Evolutionary conservation across 1,140 invertebrate species (phyloP), one percentile per base, ranked within the genome.

Genomic region (Drosophila pachea): DNA sequence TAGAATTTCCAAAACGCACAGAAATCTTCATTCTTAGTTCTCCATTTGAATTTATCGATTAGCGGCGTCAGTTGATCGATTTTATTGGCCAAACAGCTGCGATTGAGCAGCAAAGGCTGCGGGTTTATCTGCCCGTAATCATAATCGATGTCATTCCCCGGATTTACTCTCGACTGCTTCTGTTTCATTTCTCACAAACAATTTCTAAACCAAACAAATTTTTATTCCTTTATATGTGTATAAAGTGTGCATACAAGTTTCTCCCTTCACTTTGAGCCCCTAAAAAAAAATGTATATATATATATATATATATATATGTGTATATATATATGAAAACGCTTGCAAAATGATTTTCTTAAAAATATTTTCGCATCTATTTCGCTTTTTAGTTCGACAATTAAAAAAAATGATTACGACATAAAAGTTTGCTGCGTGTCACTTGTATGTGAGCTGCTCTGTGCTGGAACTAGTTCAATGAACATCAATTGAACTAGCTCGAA

Each of bases 1-100:
- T 36, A 75, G 60, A 38, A 50, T 33, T 5, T 68, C 78, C 78
- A 83, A 1, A 63, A 48, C 12, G 64, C 56, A 0, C 14, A 54
- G 29, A 83, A 82, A 0, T 74, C n/a, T 1, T 8, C 60, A 16
- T 43, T 75, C 5, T 14, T 31, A 14, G n/a, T 32, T 1, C 14
- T 45, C 47, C 68, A 56, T 0, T 66, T 36, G 6, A 73, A 5
- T 0, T 49, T 16, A 4, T 63, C 11, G 7, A 82, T 33, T 0
- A 68, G 9, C 4, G 68, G 71, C 7, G 53, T 49, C 7, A 74
- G 36, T 1, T 52, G 31, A 9, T 52, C 22, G 6, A 82, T 77
- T 47, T 74, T 74, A 3, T 35, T 29, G 0, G 43, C 35, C 6
- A 82, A 31, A 31, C 74, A 82, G 7, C 43, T 66, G 7, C 45